Evolutionary conservation across 2,113 vertebrate species (phyloP), one percentile per base, ranked within the genome.

Genomic region (Oxyura jamaicensis): DNA sequence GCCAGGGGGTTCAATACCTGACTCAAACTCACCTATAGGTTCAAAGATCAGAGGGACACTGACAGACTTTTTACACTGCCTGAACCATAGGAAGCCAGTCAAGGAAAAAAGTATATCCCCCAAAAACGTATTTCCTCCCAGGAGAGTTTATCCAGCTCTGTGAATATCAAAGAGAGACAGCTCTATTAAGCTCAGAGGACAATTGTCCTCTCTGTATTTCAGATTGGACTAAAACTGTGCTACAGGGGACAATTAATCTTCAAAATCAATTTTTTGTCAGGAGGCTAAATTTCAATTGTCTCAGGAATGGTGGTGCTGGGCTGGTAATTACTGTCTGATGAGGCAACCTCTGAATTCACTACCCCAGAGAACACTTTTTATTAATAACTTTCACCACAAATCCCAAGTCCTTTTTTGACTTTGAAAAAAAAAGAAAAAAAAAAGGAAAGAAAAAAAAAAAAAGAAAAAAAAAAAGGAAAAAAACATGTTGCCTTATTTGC

Each of bases 181-280:
- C 62, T 94, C 88, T 79, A 93, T 94, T 89, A 93, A 93, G 91
- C 74, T 53, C 73, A 91, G 82, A 89, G 93, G 92, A 91, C 88
- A 87, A 3, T 69, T 88, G 83, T 88, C 79, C 82, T 86, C 68
- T 55, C 94, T 66, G 83, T 91, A 67, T 86, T 88, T 94, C 93
- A 79, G 83, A 90, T 48, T 36, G 13, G 66, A 48, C 69, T 93
- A 86, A 95, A 96, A 93, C 73, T 75, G 50, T 80, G 88, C 79
- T 93, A 85, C 31, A 82, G 88, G 88, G 77, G 71, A 92, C 83
- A 95, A 96, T 95, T 95, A 92, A 91, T 96, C 95, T 96, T 94
- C 58, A 84, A 86, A 91, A 93, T 95, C 90, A 95, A 83, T 96
- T 82, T 92, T 95, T 91, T 95, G 95, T 84, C 91, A 92, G 73